Conservation (phyloP, 2,113 vertebrate genomes). For the Formicarius rufipectus region DNA sequence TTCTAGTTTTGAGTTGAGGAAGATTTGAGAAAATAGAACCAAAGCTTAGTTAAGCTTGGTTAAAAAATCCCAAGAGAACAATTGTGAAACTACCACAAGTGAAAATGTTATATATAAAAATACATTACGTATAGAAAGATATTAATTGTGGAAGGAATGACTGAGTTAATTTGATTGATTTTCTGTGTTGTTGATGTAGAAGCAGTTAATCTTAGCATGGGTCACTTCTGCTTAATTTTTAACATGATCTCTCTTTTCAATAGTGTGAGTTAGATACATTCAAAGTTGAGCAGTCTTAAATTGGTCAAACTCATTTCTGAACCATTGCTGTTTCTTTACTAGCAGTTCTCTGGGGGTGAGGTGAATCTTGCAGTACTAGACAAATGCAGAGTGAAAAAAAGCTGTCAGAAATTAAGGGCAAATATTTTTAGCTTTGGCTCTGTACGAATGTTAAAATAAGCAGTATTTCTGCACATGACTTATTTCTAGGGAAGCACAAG, state of each 20-base stretch:
- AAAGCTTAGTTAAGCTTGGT: not conserved
- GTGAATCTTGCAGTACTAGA: not conserved
- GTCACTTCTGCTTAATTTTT: not conserved
- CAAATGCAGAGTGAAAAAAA: not conserved
- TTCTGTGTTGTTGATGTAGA: not conserved
- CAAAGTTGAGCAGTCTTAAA: not conserved
- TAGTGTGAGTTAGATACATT: not conserved
- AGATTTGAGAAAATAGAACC: not conserved
- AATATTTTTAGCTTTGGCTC: not conserved
- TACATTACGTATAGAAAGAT: not conserved
- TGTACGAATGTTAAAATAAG: not conserved
- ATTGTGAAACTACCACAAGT: not conserved
- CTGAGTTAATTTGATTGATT: not conserved
- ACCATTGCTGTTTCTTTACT: not conserved
- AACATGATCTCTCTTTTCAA: not conserved
- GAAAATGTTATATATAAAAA: not conserved
- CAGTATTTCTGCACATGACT: not conserved
- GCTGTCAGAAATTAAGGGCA: not conserved
- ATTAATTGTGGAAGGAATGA: not conserved
- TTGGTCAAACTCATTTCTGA: not conserved
- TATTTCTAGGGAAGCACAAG: not conserved
- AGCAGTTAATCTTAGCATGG: not conserved
- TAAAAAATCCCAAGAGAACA: not conserved
- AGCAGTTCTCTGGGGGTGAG: not conserved
- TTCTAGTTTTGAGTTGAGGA: not conserved